Evolutionary conservation across 2,888 invertebrate species (phyloP).

Genomic region (Ctenicera cuprea): DNA sequence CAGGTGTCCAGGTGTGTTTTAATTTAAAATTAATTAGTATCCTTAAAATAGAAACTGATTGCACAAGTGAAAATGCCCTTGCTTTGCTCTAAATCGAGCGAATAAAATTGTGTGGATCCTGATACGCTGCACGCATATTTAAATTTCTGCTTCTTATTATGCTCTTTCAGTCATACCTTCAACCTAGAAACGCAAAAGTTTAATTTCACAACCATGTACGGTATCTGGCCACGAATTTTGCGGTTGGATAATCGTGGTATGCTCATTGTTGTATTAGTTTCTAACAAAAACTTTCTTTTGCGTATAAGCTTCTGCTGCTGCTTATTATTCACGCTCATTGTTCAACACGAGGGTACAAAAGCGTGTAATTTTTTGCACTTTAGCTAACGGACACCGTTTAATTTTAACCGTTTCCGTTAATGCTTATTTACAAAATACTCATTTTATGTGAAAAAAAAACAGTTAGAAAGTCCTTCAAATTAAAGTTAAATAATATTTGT

Average conservation of each 20-base stretch:
- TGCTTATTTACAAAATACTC: too few species aligned
- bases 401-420: too few species aligned
- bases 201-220: constrained; percentile 41
- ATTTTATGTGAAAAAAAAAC: too few species aligned
- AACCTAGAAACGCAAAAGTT: constrained; percentile 36
- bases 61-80: neutral
- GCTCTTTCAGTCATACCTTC: constrained; percentile 18
- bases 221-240: constrained; percentile 39
- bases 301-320: constrained; percentile 5
- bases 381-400: neutral
- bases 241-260: constrained; percentile 33
- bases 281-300: constrained; percentile 35
- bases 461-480: too few species aligned
- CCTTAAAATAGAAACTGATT: neutral
- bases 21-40: constrained; percentile 1
- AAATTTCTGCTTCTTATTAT: constrained; percentile 40
- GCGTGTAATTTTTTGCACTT: constrained; percentile 19
- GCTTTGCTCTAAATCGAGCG: constrained; percentile 11
- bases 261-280: constrained; percentile 29
- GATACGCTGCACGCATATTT: constrained; percentile 36
- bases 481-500: too few species aligned
- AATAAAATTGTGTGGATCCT: constrained; percentile 14
- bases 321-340: constrained; percentile 30
- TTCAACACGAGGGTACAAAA: constrained; percentile 18
- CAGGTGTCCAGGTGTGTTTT: constrained; percentile 3